These are phyloP conservation scores for Porites lutea DNA, from an alignment of 64 coral and sea anemone species.

Conservation along the genomic window DNA sequence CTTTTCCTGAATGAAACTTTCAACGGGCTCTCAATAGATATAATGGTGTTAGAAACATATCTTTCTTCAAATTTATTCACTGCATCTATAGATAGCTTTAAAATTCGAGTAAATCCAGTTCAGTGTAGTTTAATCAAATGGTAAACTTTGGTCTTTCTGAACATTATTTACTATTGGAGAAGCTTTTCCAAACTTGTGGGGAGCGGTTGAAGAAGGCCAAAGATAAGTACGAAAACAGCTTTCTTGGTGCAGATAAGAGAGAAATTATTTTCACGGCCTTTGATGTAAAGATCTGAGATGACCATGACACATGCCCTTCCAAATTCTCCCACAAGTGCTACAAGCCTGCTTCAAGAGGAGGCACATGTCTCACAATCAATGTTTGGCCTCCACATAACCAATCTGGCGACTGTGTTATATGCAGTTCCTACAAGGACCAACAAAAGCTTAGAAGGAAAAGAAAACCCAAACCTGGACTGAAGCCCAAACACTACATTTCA, in stretches of 20 bases:
- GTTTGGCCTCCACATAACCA: conserved; percentile 46
- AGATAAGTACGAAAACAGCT: conserved; percentile 56
- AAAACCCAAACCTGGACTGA: conserved; percentile 44
- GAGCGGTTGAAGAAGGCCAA: not conserved
- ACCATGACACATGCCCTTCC: conserved; percentile 40
- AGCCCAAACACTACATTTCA: conserved; percentile 18
- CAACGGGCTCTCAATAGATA: too few relatives aligned
- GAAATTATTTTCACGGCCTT: conserved; percentile 49
- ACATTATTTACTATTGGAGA: conserved; percentile 54
- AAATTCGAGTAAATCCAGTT: not conserved
- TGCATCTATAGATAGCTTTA: too few relatives aligned
- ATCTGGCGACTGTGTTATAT: conserved; percentile 39
- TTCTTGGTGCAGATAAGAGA: conserved; percentile 23
- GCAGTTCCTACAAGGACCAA: conserved; percentile 27
- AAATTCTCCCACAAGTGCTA: conserved; percentile 46
- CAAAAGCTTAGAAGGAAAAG: conserved; percentile 48
- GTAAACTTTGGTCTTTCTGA: conserved; percentile 44
- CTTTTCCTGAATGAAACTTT: too few relatives aligned
- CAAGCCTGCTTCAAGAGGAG: conserved; percentile 58
- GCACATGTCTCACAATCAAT: conserved; percentile 52
- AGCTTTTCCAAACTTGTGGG: conserved; percentile 57
- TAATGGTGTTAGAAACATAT: too few relatives aligned
- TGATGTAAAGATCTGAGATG: conserved; percentile 48
- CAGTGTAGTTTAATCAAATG: not conserved
- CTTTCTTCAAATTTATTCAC: too few relatives aligned